Base-by-base conservation (phyloP, 2,888 invertebrate species). In the Andrena minutula region DNA sequence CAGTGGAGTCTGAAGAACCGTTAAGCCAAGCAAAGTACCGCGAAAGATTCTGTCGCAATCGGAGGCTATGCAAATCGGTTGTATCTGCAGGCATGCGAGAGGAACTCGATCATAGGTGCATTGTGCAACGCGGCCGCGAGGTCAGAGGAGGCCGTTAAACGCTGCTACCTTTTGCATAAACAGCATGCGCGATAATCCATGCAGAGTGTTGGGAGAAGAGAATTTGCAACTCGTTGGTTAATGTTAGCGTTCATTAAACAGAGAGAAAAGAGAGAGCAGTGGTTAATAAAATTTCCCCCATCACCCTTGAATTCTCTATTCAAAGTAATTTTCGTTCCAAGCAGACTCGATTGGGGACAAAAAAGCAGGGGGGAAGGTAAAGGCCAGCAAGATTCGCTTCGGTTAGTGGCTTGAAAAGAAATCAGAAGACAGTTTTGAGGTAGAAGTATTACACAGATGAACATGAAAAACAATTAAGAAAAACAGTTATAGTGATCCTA, bases 401-500 rank as follows among this genome's bases (percentile, higher is more conserved):
- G 16, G 26, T 56, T 69, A 69, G 41, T 28, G 5, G 16, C 20
- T 35, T 12, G 12, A 10, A n/a, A 16, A 12, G 28, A 12, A 8
- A 16, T 70, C 30, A 3, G 10, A 28, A 49, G 30, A 41, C 20
- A 61, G 30, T 51, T 61, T 23, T 12, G n/a, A 64, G n/a, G 53
- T 53, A 26, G 26, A 41, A 63, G 30, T 12, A 32, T 75, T 23
- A 8, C 23, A 58, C 35, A 41, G n/a, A 26, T 20, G 23, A n/a
- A 47, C n/a, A 28, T 23, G 12, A 65, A 23, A 51, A 41, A 20
- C 49, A 2, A 10, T 20, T n/a, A 56, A 53, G 30, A 64, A 26
- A 75, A 28, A 74, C 28, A 72, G 61, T 91, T 75, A 89, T 82
- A 86, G 81, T 69, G 84, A 87, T 87, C 92, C 89, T 92, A 92